These are phyloP conservation scores for Ptychodera flava DNA, from an alignment of 35 echinoderm and acorn worm species.

Conservation along the genomic window DNA sequence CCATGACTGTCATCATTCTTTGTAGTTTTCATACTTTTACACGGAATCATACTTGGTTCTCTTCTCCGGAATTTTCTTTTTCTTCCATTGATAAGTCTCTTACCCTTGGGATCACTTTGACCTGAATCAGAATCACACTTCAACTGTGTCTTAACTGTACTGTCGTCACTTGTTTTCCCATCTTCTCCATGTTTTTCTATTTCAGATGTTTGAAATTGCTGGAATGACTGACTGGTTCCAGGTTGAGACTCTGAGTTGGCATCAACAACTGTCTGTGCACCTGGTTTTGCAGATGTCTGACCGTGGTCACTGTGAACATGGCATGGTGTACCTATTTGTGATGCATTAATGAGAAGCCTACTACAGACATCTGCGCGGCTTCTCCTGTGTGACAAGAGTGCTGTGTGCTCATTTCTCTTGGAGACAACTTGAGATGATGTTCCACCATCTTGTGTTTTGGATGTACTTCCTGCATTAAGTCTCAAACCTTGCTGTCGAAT, in stretches of 20 bases:
- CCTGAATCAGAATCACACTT: background rate
- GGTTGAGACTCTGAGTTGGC: too few species aligned
- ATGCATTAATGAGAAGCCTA: background rate
- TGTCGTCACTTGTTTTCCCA: too few species aligned
- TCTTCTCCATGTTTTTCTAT: too few species aligned
- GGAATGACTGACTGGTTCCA: too few species aligned
- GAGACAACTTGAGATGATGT: background rate
- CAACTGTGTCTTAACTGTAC: too few species aligned
- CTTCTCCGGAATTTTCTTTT: background rate
- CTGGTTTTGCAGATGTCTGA: too few species aligned
- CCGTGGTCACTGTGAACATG: too few species aligned
- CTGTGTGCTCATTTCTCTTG: background rate
- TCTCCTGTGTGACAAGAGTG: background rate
- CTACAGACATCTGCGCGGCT: background rate
- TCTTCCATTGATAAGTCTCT: background rate
- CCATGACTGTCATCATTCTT: background rate
- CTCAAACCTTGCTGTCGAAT: background rate
- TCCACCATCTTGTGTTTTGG: background rate
- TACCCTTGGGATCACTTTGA: background rate
- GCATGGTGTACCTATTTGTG: too few species aligned
- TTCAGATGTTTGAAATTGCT: too few species aligned
- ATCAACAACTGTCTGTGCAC: too few species aligned
- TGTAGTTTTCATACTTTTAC: background rate
- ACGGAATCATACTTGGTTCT: background rate
- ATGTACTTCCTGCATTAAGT: background rate